Evolutionary conservation across 1,140 invertebrate species (phyloP).

Genomic region (Mylabris phalerata): DNA sequence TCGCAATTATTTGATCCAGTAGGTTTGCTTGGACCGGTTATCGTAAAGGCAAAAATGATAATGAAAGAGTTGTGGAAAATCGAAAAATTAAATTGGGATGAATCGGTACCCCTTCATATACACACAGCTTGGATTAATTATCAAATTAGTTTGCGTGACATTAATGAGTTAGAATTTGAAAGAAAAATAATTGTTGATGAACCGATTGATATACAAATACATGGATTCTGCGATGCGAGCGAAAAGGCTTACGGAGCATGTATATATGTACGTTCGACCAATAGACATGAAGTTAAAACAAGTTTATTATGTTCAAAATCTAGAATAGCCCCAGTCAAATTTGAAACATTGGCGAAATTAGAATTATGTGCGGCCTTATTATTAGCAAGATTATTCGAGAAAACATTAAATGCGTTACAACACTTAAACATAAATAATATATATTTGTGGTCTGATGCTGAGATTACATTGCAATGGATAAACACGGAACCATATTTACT

Average conservation of each 20-base stretch:
- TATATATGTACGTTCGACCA: neutral
- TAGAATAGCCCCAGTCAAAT: conserved; percentile 35
- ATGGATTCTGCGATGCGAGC: conserved; percentile 42
- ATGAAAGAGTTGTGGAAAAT: conserved; percentile 18
- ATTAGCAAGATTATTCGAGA: conserved; percentile 19
- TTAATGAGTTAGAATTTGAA: neutral
- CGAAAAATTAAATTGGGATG: conserved; percentile 21
- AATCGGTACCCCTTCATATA: conserved; percentile 5
- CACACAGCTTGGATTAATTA: no score
- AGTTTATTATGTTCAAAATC: conserved; percentile 34
- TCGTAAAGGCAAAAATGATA: conserved; percentile 22
- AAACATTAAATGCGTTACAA: no score
- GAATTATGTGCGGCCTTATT: conserved; percentile 37
- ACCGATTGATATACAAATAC: conserved; percentile 18
- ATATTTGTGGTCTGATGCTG: conserved; percentile 19
- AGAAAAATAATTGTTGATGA: no score
- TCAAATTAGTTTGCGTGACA: no score
- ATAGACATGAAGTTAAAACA: no score
- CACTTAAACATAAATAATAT: neutral
- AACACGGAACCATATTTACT: conserved; percentile 21
- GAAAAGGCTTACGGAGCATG: conserved; percentile 37
- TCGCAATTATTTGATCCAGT: conserved; percentile 24
- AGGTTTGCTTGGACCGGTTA: no score
- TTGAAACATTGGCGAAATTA: conserved; percentile 30
- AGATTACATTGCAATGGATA: conserved; percentile 21